Evolutionary conservation across 1,140 invertebrate genomes (phyloP), one percentile per base, ranked within the genome.

Genomic region (Amyelois transitella): DNA sequence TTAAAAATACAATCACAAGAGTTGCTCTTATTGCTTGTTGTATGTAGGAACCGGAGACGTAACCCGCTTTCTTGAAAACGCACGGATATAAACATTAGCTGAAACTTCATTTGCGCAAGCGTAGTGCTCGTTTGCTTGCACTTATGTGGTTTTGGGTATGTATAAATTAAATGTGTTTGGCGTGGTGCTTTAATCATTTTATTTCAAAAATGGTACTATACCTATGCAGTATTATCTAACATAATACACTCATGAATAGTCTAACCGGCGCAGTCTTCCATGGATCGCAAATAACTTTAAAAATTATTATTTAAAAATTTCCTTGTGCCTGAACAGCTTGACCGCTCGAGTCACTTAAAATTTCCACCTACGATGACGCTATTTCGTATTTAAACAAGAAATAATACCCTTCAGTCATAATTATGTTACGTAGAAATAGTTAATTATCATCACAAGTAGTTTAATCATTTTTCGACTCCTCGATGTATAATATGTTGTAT

Each of bases 121-220:
- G 32, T 25, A 10, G 64, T 64, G 59, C 64, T 68, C 56, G 55
- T 64, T 48, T 62, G 69, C 63, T 56, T 58, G 53, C 58, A 62
- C 59, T 60, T 64, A 58, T 69, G 75, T 59, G 72, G 49, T 64
- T 60, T 38, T 61, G 51, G 69, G 67, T 72, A 68, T 72, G 67
- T 70, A 60, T 55, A 51, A 76, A 51, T 68, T 72, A 74, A 75
- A 81, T 77, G 76, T 68, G 75, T 83, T 86, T 75, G 75, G 75
- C 75, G 80, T 82, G 79, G 81, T 86, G 83, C 83, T 86, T 81
- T 80, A 75, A 72, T 76, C 68, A 62, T 77, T 81, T 82, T 75
- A 73, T 82, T 84, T 81, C 70, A 55, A 69, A 77, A 61, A 72
- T 70, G 70, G 76, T 75, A 75, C 68, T 77, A 72, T 75, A 78